These are phyloP conservation scores for Xestia sexstrigata DNA, from an alignment of 2,888 invertebrate species.

Conservation along the genomic window DNA sequence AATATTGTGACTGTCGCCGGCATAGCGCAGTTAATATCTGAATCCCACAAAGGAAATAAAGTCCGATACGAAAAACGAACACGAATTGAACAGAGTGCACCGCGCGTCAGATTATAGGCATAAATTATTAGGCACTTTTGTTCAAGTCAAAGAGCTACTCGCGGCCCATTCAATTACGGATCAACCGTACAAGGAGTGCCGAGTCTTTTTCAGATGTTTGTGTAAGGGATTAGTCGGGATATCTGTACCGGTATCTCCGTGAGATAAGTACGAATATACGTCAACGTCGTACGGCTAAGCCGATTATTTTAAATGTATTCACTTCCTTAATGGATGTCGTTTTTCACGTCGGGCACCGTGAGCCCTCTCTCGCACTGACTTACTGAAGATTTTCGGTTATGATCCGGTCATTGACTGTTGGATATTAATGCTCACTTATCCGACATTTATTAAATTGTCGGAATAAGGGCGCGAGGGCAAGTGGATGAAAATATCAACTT, in stretches of 20 bases:
- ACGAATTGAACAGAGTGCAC: slow-evolving; percentile 78
- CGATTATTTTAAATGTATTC: slow-evolving; percentile 91
- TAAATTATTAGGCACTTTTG: slow-evolving; percentile 90
- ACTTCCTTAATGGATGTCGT: slow-evolving; percentile 91
- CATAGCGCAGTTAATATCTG: slow-evolving; percentile 85
- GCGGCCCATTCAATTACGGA: slow-evolving; percentile 88
- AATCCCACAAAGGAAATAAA: slow-evolving; percentile 83
- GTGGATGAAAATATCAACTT: slow-evolving; percentile 71
- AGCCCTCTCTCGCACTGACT: slow-evolving; percentile 83
- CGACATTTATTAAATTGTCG: slow-evolving; percentile 84
- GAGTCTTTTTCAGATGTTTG: slow-evolving; percentile 90
- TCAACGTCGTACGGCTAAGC: slow-evolving; percentile 91
- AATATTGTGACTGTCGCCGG: slow-evolving; percentile 87
- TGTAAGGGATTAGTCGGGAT: slow-evolving; percentile 89
- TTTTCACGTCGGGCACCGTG: slow-evolving; percentile 86
- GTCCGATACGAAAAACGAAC: slow-evolving; percentile 84
- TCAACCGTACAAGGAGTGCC: slow-evolving; percentile 88
- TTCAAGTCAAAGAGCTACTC: slow-evolving; percentile 86
- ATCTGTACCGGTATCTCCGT: slow-evolving; percentile 90
- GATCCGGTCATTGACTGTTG: slow-evolving; percentile 89
- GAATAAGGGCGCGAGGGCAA: slow-evolving; percentile 71
- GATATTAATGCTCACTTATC: slow-evolving; percentile 84
- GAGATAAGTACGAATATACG: slow-evolving; percentile 91
- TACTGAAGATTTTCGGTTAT: slow-evolving; percentile 89
- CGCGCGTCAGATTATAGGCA: slow-evolving; percentile 89